Evolutionary conservation across 2,113 vertebrate genomes (phyloP).

Genomic region (Sinocyclocheilus rhinocerous): DNA sequence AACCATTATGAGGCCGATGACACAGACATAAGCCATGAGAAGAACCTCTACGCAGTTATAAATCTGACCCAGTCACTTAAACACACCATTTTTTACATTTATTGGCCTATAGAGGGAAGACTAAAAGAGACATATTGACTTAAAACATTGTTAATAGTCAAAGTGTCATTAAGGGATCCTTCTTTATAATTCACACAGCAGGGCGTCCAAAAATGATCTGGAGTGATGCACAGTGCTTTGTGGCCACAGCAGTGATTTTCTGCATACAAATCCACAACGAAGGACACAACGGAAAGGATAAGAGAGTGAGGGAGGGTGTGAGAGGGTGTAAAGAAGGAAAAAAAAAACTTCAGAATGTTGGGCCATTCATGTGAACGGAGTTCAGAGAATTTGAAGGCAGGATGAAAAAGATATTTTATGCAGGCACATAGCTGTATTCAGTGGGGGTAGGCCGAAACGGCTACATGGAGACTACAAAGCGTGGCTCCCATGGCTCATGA

Average conservation of each 20-base stretch:
- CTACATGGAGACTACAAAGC: constrained; percentile 98
- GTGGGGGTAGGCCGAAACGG: constrained; percentile 88
- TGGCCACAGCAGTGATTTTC: constrained; percentile 90
- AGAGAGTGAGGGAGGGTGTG: constrained; percentile 49
- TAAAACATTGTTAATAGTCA: constrained; percentile 92
- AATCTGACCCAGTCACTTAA: constrained; percentile 65
- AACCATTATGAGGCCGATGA: not conserved
- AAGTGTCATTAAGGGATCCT: constrained; percentile 94
- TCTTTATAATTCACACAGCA: constrained; percentile 92
- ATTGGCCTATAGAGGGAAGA: constrained; percentile 74
- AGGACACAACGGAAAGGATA: constrained; percentile 54
- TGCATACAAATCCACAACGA: constrained; percentile 94
- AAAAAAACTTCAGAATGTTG: constrained; percentile 82
- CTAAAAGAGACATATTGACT: constrained; percentile 86
- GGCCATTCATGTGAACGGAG: constrained; percentile 91
- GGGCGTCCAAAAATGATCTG: constrained; percentile 95
- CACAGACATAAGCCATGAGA: constrained; percentile 23
- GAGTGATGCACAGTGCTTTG: constrained; percentile 93
- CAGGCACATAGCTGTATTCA: constrained; percentile 95
- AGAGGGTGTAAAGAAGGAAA: constrained; percentile 35
- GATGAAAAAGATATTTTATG: constrained; percentile 87
- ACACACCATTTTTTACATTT: constrained; percentile 66
- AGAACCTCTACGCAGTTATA: constrained; percentile 23
- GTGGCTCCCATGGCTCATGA: constrained; percentile 99
- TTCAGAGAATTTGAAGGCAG: constrained; percentile 90